phyloP scores from a whole-genome alignment of 2,888 invertebrate genomes.

The Tiliacea citrago region DNA sequence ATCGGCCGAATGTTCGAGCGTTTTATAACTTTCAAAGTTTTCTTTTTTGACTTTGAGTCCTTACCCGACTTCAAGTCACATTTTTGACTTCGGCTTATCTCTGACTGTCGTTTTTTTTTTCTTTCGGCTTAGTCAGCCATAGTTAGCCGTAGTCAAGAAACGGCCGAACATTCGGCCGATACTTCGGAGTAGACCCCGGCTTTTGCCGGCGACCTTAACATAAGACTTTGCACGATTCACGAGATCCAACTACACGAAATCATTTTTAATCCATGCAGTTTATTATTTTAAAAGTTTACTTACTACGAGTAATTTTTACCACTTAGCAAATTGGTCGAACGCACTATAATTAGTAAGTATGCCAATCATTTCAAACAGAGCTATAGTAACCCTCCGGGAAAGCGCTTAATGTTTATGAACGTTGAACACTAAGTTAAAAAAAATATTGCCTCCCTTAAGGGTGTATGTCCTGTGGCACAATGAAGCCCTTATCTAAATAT shows the following conservation, averaged over 20 bases:
- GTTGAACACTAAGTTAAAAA: slow-evolving; percentile 28
- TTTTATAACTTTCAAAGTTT: no score
- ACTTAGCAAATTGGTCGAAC: slow-evolving; percentile 28
- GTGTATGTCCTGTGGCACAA: slow-evolving; percentile 11
- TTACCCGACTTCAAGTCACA: no score
- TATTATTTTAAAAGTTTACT: neutral
- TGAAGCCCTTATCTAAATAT: slow-evolving; percentile 33
- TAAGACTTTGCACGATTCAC: neutral
- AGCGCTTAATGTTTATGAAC: slow-evolving; percentile 28
- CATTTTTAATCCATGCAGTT: neutral
- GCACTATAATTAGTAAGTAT: slow-evolving; percentile 3
- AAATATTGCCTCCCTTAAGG: slow-evolving; percentile 41
- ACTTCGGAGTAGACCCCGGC: no score
- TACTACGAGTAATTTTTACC: neutral
- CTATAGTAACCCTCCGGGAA: slow-evolving; percentile 20
- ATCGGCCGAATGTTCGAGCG: no score
- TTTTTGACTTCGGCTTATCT: no score
- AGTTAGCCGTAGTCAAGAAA: no score
- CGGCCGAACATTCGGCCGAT: no score
- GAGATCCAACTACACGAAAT: neutral
- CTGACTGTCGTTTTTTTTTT: no score
- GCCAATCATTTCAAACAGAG: slow-evolving; percentile 30
- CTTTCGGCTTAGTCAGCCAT: no score
- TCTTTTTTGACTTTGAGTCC: no score
- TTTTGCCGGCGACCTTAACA: no score